Base-by-base conservation (phyloP, 2,888 invertebrate genomes). In the Rhopalosiphum nymphaeae region DNA sequence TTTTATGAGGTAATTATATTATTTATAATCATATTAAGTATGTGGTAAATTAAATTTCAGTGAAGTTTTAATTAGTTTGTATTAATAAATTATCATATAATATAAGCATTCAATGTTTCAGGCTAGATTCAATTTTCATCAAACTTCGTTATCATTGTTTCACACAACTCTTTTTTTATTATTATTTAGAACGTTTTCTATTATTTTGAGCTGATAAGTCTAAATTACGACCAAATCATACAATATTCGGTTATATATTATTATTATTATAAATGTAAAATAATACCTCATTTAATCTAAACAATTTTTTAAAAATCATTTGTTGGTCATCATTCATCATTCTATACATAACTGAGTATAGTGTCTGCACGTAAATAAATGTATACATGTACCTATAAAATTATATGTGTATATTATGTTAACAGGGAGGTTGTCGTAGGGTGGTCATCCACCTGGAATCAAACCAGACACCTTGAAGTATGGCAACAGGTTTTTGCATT, bases 381-480 rank as follows among this genome's bases (percentile, higher is more conserved):
- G 44, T n/a, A 21, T n/a, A 46, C 61, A 46, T n/a, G 9, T 57
- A 36, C 42, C n/a, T 56, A 9, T 16, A 53, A 13, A 29, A 13
- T 36, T 3, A 53, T 3, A 21, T 53, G 10, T 36, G n/a, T 61
- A 42, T 57, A 53, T 57, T 46, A 21, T 10, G 89, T 36, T 44
- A 44, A 78, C 36, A 1, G 91, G 67, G 78, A 91, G 16, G 49
- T 67, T 61, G n/a, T 53, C 13, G 9, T 67, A 36, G 78, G 91
- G 91, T 91, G 91, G 53, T 91, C 91, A 91, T 78, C 49, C 91
- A 36, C 85, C 53, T 44, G 91, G 91, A 85, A 91, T 85, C 56
- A 56, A 56, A 56, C 91, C 84, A 56, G 85, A 56, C 91, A 56
- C 91, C 85, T 91, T 56, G 44, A 49, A 49, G n/a, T 36, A 67